phyloP scores from a whole-genome alignment of 2,888 invertebrate genomes.

The Drosophila histrio region DNA sequence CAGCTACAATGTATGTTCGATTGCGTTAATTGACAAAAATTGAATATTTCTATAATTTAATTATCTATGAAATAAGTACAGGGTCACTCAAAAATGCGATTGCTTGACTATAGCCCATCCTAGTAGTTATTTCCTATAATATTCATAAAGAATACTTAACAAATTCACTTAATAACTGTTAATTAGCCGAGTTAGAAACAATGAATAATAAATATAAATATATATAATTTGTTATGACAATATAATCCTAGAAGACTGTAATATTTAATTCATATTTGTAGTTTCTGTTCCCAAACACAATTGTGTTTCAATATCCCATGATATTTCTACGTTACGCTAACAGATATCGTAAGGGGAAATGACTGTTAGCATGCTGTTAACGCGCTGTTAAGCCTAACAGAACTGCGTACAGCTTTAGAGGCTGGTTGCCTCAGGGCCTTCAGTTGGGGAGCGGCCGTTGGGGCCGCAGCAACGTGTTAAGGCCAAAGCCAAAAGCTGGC shows the following conservation, averaged over 20 bases:
- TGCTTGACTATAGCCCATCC: no score
- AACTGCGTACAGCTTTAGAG: background rate
- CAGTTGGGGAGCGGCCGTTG: constrained; percentile 61
- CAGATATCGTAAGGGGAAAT: constrained; percentile 74
- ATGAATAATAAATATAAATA: no score
- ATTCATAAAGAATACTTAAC: no score
- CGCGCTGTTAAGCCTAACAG: constrained; percentile 30
- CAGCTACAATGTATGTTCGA: no score
- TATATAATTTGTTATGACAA: background rate
- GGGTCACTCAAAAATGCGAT: background rate
- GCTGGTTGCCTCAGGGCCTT: constrained; percentile 24
- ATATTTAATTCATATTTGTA: background rate
- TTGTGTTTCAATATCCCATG: background rate
- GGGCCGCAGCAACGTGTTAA: constrained; percentile 50
- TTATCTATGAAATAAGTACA: background rate
- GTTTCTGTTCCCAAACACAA: background rate
- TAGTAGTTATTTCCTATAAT: no score
- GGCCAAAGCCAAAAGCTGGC: constrained; percentile 8
- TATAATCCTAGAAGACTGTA: background rate
- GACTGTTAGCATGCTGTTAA: constrained; percentile 9
- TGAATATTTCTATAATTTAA: background rate
- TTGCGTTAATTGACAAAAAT: no score
- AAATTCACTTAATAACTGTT: no score
- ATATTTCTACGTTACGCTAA: constrained; percentile 10
- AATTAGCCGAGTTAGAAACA: no score